These are phyloP conservation scores for Hozukius guyotensis DNA, from an alignment of 2,797 vertebrate genomes.

Conservation along the genomic window DNA sequence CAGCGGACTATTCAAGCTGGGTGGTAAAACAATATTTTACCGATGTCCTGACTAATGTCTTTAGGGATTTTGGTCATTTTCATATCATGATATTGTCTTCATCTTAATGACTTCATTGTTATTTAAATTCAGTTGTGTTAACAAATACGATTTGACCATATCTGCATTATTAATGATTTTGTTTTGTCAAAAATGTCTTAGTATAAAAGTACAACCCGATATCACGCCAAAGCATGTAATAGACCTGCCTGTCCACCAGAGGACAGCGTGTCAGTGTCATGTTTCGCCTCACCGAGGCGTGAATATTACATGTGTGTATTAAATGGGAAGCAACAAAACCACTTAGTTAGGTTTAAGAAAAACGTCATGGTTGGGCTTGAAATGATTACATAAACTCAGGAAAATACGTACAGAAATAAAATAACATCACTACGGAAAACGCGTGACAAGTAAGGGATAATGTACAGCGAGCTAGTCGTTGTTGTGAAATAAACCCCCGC, in stretches of 20 bases:
- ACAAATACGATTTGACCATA: not conserved
- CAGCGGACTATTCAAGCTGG: not conserved
- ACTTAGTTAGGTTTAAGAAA: too few relatives aligned
- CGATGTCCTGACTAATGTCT: not conserved
- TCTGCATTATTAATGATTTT: not conserved
- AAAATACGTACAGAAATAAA: not conserved
- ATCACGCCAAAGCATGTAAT: not conserved
- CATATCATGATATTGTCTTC: not conserved
- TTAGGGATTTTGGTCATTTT: not conserved
- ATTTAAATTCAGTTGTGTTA: not conserved
- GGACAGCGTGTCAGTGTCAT: not conserved
- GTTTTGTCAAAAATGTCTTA: not conserved
- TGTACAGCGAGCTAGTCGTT: too few relatives aligned
- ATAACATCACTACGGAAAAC: not conserved
- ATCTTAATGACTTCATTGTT: not conserved
- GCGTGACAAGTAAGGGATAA: not conserved
- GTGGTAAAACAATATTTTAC: not conserved
- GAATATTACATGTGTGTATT: not conserved
- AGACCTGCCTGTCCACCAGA: not conserved
- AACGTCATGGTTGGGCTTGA: not conserved
- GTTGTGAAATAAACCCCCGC: too few relatives aligned
- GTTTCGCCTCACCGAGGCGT: not conserved
- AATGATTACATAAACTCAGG: not conserved
- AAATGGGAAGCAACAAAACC: not conserved
- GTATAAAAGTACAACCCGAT: not conserved